Evolutionary conservation across 2,888 invertebrate genomes (phyloP).

Genomic region (Malthinus flaveolus): DNA sequence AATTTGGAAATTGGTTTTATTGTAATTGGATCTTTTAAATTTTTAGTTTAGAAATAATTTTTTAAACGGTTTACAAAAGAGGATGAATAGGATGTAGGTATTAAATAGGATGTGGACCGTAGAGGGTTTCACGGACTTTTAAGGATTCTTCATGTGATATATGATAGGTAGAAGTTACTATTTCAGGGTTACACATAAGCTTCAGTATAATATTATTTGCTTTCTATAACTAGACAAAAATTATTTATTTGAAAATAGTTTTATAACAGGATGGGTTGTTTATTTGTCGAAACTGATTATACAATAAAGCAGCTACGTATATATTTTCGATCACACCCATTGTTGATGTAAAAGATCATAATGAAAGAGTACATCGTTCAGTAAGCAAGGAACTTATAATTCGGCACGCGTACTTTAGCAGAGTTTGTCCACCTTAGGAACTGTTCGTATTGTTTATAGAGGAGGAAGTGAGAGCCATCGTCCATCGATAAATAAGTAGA

Average conservation of each 20-base stretch:
- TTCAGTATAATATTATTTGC: slow-evolving; percentile 2
- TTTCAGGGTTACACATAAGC: slow-evolving; percentile 10
- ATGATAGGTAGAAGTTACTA: slow-evolving; percentile 25
- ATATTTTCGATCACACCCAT: slow-evolving; percentile 20
- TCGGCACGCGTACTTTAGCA: slow-evolving; percentile 30
- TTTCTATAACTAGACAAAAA: slow-evolving; percentile 3
- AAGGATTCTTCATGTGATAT: slow-evolving; percentile 43
- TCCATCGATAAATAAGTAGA: slow-evolving; percentile 28
- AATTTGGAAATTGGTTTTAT: neutral
- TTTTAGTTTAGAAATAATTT: neutral
- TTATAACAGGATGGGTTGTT: neutral
- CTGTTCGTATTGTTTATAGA: slow-evolving; percentile 13
- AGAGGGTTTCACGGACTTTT: slow-evolving; percentile 48
- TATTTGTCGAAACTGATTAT: neutral
- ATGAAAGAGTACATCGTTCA: slow-evolving; percentile 30
- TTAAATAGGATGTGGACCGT: slow-evolving; percentile 53
- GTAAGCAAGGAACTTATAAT: slow-evolving; percentile 31
- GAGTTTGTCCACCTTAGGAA: slow-evolving; percentile 31
- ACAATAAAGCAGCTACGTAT: neutral
- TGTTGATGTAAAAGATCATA: slow-evolving; percentile 24
- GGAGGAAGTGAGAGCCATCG: slow-evolving; percentile 32
- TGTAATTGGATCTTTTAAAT: neutral
- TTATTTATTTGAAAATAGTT: neutral
- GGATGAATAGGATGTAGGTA: slow-evolving; percentile 52
- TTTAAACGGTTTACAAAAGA: slow-evolving; percentile 39